Percentiles rank a stretch among this genome's conserved stretches.
Evolutionary conservation across 2,797 vertebrate genomes (phyloP).

Genomic region (Dromococcyx pavoninus): DNA sequence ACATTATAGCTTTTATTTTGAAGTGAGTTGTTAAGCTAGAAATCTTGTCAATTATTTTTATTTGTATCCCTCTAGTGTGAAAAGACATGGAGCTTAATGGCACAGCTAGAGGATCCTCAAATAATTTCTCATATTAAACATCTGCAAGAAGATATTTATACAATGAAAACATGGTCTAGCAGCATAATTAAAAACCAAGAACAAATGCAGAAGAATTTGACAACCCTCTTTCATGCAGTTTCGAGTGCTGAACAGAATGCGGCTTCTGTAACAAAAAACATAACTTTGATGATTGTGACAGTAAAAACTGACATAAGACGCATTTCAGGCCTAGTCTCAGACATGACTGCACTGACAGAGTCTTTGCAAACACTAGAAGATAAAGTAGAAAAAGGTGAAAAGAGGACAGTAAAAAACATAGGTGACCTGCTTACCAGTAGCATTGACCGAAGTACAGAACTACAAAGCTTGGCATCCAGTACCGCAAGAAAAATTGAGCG

Average conservation of each 20-base stretch:
- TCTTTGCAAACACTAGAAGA: conserved; percentile 83
- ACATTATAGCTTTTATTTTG: neutral
- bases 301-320: conserved; percentile 91
- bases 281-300: conserved; percentile 81
- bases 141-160: conserved; percentile 79
- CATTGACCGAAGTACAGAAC: conserved; percentile 83
- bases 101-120: conserved; percentile 74
- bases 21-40: neutral
- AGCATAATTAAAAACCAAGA: conserved; percentile 75
- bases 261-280: conserved; percentile 77
- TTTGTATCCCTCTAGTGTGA: conserved; percentile 82
- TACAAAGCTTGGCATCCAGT: conserved; percentile 81
- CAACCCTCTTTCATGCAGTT: conserved; percentile 77
- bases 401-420: conserved; percentile 82
- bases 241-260: conserved; percentile 78
- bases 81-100: conserved; percentile 75
- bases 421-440: conserved; percentile 86
- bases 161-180: conserved; percentile 79
- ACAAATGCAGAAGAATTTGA: conserved; percentile 79
- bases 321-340: conserved; percentile 87
- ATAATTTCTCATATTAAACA: conserved; percentile 74
- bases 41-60: conserved; percentile 39
- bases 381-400: conserved; percentile 81
- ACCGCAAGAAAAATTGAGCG: conserved; percentile 80
- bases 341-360: conserved; percentile 80